phyloP scores from a whole-genome alignment of 2,797 vertebrate species.

The Cuniculus paca region DNA sequence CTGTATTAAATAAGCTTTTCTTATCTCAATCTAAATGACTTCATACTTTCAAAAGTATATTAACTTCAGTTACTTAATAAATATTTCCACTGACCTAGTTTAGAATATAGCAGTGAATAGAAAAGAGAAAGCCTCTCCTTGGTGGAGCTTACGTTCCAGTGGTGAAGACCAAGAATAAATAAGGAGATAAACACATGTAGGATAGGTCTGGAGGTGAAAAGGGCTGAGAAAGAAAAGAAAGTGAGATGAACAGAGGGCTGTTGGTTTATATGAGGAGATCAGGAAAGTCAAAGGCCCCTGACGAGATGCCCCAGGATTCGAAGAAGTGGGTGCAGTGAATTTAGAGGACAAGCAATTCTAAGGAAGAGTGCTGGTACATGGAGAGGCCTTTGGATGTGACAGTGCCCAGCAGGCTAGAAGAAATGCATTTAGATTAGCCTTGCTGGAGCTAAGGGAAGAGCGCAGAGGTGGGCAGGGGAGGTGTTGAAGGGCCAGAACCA shows the following conservation, averaged over 20 bases:
- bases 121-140: not conserved
- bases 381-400: not conserved
- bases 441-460: not conserved
- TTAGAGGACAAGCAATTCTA: not conserved
- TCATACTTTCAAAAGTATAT: conserved; percentile 47
- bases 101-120: not conserved
- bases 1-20: conserved; percentile 40
- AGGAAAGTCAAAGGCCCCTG: not conserved
- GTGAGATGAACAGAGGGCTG: not conserved
- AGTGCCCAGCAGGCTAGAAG: not conserved
- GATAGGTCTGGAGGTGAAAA: not conserved
- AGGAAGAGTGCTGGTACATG: not conserved
- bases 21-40: conserved; percentile 68
- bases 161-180: not conserved
- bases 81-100: conserved; percentile 49
- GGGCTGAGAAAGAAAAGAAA: not conserved
- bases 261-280: not conserved
- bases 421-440: not conserved
- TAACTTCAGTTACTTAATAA: conserved; percentile 55
- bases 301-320: not conserved
- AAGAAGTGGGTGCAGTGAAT: not conserved
- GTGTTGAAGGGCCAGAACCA: not conserved
- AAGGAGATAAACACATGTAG: not conserved
- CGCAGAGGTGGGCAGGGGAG: not conserved
- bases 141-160: not conserved